These are phyloP conservation scores for Alviniconcha strummeri DNA, from an alignment of 2,888 invertebrate species.

Conservation along the genomic window DNA sequence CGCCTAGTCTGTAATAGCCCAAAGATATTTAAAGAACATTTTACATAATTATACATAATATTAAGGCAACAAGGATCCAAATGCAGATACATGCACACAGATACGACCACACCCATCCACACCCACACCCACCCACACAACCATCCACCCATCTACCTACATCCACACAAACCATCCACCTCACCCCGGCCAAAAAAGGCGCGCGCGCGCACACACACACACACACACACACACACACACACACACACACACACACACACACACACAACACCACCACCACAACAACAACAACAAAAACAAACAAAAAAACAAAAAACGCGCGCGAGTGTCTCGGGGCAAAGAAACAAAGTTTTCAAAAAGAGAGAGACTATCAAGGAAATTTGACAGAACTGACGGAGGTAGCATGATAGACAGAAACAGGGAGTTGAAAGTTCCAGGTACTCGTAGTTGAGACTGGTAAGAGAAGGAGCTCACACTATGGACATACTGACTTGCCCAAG, in stretches of 20 bases:
- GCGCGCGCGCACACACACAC: background rate
- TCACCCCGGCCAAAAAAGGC: background rate
- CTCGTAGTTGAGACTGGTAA: background rate
- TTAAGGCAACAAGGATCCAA: too few relatives aligned
- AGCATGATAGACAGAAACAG: background rate
- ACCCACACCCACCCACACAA: too few relatives aligned
- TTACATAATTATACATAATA: too few relatives aligned
- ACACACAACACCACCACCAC: background rate
- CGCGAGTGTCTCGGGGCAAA: too few relatives aligned
- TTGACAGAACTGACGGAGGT: background rate
- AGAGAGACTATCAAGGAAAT: background rate
- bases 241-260: constrained; percentile 4
- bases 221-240: constrained; percentile 1
- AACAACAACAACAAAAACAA: background rate
- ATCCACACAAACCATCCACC: background rate
- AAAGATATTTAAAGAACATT: too few relatives aligned
- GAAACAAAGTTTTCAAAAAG: background rate
- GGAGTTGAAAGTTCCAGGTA: background rate
- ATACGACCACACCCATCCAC: too few relatives aligned
- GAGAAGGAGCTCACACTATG: too few relatives aligned
- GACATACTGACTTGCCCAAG: too few relatives aligned
- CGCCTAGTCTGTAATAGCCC: too few relatives aligned
- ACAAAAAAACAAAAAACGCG: background rate
- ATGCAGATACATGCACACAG: too few relatives aligned
- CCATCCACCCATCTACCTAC: too few relatives aligned